Evolutionary conservation across 2,888 invertebrate species (phyloP), one percentile per base, ranked within the genome.

Genomic region (Drosophila mercatorum): DNA sequence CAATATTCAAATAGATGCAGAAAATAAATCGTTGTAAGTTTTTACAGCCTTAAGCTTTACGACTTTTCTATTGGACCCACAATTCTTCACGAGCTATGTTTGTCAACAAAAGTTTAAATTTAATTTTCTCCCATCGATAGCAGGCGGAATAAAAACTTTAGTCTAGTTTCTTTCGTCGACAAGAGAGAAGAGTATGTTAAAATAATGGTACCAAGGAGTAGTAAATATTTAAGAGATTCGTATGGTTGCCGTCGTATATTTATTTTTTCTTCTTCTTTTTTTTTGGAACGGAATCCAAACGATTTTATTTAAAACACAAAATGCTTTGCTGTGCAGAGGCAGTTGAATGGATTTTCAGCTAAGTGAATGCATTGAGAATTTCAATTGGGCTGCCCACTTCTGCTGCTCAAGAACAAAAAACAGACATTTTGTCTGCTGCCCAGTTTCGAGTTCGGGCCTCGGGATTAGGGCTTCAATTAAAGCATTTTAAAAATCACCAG

Each of bases 401-500:
- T 78, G 81, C 81, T 78, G 72, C 87, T 81, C 76, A 68, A 88
- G 77, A 90, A 80, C 59, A 56, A 70, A 72, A 64, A 78, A 72
- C 90, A 86, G 90, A 90, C 90, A 87, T 83, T 74, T 79, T 78
- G 87, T 87, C 89, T 83, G 87, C 63, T 68, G 68, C 55, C 46
- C 72, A 71, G 74, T 70, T 38, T 76, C 56, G 59, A 57, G 63
- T 59, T 46, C 52, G 46, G 5, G 5, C 44, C 5, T 12, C 8
- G 26, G 7, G 26, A 26, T 14, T 7, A 7, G 46, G 72, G 83
- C 70, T 78, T 78, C 89, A 90, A 89, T 90, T 81, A 89, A 87
- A 88, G 80, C 71, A 71, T 85, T 91, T 90, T 80, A 81, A 78
- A 91, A 89, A 90, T 90, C 89, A 72, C 78, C 77, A 79, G 80